phyloP scores from a whole-genome alignment of 2,113 vertebrate genomes.

The Phycodurus eques region DNA sequence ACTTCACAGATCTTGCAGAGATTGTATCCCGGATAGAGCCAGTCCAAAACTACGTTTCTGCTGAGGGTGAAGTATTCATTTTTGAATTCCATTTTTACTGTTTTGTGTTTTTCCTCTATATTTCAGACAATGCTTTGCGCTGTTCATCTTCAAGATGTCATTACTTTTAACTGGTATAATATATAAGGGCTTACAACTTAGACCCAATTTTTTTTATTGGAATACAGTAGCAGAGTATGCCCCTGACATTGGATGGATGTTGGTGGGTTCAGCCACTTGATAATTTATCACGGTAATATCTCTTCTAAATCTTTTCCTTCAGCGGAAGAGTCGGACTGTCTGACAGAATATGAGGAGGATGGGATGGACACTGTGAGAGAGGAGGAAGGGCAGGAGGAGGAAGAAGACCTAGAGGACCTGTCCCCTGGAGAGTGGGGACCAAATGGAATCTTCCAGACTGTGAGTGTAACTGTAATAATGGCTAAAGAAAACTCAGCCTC shows the following conservation, averaged over 20 bases:
- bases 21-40: conserved; percentile 93
- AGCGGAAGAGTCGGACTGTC: conserved; percentile 87
- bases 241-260: conserved; percentile 26
- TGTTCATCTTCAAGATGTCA: not conserved
- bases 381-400: conserved; percentile 78
- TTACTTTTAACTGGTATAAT: not conserved
- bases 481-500: not conserved
- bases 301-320: conserved; percentile 36
- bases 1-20: conserved; percentile 93
- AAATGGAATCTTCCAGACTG: conserved; percentile 74
- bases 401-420: conserved; percentile 69
- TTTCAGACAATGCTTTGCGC: not conserved
- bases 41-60: conserved; percentile 75
- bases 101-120: not conserved
- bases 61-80: conserved; percentile 63
- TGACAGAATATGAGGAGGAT: conserved; percentile 89
- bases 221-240: conserved; percentile 3
- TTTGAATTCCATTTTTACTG: not conserved
- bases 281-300: conserved; percentile 26
- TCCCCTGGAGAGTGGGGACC: conserved; percentile 70
- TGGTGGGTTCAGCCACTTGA: not conserved
- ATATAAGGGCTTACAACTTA: not conserved
- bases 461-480: conserved; percentile 47
- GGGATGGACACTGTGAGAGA: conserved; percentile 78
- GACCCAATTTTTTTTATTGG: not conserved